Evolutionary conservation across 37 sponge, comb jelly and placozoan genomes (phyloP).

Genomic region (Spongilla lacustris): DNA sequence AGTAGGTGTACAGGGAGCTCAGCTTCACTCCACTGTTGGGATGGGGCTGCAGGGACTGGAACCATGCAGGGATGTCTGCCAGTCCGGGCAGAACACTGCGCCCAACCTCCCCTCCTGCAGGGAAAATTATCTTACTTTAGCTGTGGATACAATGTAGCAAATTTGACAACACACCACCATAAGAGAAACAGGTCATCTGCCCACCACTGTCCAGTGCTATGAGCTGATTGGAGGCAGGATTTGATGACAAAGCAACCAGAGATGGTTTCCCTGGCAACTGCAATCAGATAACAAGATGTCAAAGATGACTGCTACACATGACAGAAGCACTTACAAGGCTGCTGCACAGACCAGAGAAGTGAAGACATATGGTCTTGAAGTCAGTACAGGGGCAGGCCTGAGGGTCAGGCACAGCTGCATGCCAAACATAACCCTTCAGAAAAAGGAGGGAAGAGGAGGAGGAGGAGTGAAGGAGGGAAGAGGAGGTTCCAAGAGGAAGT

Average conservation of each 20-base stretch:
- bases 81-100: neutral
- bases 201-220: neutral
- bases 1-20: constrained; percentile 53
- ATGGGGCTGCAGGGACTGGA: constrained; percentile 8
- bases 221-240: neutral
- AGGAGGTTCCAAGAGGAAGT: neutral
- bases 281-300: neutral
- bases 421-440: neutral
- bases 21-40: constrained; percentile 10
- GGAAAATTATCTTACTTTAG: no score
- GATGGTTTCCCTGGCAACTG: neutral
- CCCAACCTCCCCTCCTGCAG: neutral
- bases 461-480: constrained; percentile 10
- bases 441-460: no score
- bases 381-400: neutral
- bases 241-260: neutral
- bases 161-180: neutral
- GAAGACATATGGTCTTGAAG: neutral
- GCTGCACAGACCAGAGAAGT: neutral
- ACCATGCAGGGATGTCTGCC: neutral
- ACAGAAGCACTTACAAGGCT: neutral
- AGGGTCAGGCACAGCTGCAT: neutral
- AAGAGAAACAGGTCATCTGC: neutral
- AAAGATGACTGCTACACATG: neutral
- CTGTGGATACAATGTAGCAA: no score